These are phyloP conservation scores for Aplidium turbinatum DNA, from an alignment of 23 tunicate genomes.

Conservation along the genomic window DNA sequence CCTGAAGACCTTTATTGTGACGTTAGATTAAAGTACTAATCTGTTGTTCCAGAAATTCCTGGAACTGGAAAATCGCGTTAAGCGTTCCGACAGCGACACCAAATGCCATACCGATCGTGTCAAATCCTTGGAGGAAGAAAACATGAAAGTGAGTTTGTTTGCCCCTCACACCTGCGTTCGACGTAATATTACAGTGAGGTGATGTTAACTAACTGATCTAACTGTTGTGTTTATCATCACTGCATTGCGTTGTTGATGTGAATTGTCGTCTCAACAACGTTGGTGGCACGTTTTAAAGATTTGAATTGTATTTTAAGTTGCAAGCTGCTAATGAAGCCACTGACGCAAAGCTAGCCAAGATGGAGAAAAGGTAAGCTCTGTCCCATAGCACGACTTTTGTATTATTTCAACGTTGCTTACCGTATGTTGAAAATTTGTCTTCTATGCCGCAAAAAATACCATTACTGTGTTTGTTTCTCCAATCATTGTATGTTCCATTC, in stretches of 20 bases:
- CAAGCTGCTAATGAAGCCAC: conserved; percentile 6
- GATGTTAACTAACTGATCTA: background rate
- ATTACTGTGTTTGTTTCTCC: too few species aligned
- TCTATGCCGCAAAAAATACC: too few species aligned
- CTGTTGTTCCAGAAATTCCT: background rate
- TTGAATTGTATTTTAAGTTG: conserved; percentile 13
- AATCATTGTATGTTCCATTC: too few species aligned
- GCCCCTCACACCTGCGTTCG: too few species aligned
- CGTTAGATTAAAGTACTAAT: too few species aligned
- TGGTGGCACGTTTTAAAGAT: too few species aligned
- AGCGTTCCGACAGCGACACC: background rate
- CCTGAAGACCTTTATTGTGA: too few species aligned
- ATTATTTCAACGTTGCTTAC: conserved; percentile 20
- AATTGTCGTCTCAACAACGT: too few species aligned
- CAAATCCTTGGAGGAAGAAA: background rate
- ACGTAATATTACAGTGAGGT: background rate
- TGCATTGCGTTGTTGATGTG: too few species aligned
- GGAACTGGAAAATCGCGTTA: background rate
- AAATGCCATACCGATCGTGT: background rate
- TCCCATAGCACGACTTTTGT: background rate
- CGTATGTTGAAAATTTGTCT: too few species aligned
- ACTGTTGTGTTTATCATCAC: background rate
- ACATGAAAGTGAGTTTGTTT: background rate
- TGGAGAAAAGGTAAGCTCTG: conserved; percentile 60
- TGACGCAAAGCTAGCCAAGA: conserved; percentile 25